Conservation (phyloP, 1,140 invertebrate genomes). For the Lordiphosa mommai region DNA sequence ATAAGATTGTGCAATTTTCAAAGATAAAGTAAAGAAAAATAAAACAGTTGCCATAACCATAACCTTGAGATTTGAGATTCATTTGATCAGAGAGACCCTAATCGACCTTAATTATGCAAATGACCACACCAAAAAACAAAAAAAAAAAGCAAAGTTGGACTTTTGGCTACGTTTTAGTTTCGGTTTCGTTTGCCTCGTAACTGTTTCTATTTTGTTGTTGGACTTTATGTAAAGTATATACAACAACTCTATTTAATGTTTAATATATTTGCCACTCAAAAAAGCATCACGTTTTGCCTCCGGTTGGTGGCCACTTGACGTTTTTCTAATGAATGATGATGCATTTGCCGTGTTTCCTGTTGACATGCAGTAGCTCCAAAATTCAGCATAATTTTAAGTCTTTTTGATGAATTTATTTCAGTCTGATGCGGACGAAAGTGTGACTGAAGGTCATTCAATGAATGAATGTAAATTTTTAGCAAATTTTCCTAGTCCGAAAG, state of each 20-base stretch:
- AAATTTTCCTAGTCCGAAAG: too few species aligned
- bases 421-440: constrained; percentile 1
- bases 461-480: neutral
- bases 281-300: constrained; percentile 8
- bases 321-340: constrained; percentile 4
- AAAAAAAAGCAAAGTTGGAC: constrained; percentile 11
- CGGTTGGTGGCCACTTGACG: constrained; percentile 1
- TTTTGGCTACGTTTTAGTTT: constrained; percentile 12
- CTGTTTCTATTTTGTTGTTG: constrained; percentile 38
- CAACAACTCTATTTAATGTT: neutral
- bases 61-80: constrained; percentile 59
- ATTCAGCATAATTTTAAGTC: constrained; percentile 13
- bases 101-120: constrained; percentile 75
- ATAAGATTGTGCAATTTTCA: constrained; percentile 35
- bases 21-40: constrained; percentile 33
- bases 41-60: constrained; percentile 52
- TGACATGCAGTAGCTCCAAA: constrained; percentile 8
- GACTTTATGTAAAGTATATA: constrained; percentile 14
- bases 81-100: constrained; percentile 57
- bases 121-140: constrained; percentile 22
- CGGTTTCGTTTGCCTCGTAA: constrained; percentile 39
- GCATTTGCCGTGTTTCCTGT: constrained; percentile 1
- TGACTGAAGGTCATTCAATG: constrained; percentile 1
- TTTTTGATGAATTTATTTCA: constrained; percentile 2
- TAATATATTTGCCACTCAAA: constrained; percentile 3